Percentiles rank a stretch among this genome's conserved stretches.
These are phyloP conservation scores for Microctenopoma stevenorrisi DNA, from an alignment of 2,797 vertebrate species.

Conservation along the genomic window DNA sequence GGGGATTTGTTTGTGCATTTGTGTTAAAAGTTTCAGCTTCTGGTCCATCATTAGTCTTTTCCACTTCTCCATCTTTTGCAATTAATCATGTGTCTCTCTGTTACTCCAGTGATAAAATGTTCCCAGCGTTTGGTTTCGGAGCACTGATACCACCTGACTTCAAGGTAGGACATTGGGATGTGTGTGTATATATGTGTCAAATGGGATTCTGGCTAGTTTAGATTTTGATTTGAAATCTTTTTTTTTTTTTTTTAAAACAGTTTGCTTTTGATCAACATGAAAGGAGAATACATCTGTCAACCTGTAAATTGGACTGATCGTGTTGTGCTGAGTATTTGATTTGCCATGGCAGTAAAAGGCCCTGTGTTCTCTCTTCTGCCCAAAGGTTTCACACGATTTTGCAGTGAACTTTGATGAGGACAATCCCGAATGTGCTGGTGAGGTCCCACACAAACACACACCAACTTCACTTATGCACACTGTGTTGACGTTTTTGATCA, in stretches of 20 bases:
- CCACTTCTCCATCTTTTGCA: constrained; percentile 8
- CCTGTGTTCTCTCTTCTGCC: constrained; percentile 49
- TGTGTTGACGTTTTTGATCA: not conserved
- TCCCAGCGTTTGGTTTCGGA: constrained; percentile 97
- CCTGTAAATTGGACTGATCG: constrained; percentile 48
- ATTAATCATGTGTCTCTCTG: constrained; percentile 30
- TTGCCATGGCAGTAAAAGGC: constrained; percentile 26
- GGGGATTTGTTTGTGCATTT: not conserved
- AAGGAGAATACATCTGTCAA: constrained; percentile 55
- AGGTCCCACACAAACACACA: constrained; percentile 45
- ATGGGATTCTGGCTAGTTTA: constrained; percentile 24
- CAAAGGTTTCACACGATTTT: constrained; percentile 97
- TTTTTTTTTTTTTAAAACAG: constrained; percentile 28
- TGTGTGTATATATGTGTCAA: constrained; percentile 15
- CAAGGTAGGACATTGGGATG: constrained; percentile 85
- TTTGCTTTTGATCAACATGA: constrained; percentile 66
- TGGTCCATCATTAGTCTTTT: constrained; percentile 19
- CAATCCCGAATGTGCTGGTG: constrained; percentile 98
- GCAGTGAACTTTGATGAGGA: constrained; percentile 99
- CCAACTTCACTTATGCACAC: not conserved
- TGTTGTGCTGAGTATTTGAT: constrained; percentile 34
- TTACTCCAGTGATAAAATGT: constrained; percentile 98
- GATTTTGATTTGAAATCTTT: constrained; percentile 31
- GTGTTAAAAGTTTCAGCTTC: constrained; percentile 16
- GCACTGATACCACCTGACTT: constrained; percentile 98